Evolutionary conservation across 2,113 vertebrate species (phyloP), one percentile per base, ranked within the genome.

Genomic region (Pseudopodoces humilis): DNA sequence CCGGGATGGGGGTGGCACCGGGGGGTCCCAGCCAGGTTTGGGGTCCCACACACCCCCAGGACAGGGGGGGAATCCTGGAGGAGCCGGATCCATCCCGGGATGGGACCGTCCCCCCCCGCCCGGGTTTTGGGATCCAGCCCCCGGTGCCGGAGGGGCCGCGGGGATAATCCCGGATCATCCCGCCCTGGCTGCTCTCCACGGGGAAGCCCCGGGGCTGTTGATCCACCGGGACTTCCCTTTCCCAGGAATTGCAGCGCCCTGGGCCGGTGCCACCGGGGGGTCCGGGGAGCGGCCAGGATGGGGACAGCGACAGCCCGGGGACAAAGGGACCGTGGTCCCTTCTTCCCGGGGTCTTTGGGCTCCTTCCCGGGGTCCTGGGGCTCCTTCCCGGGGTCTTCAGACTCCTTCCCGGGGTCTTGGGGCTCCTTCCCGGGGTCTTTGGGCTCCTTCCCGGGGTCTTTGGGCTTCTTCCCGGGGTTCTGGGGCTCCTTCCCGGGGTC

Each of bases 1-100:
- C 6, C 0, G 15, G 30, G 11, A 15, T 4, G 5, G 2, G 5
- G 56, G 15, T 6, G 23, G 21, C 4, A 0, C 27, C 17, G 11
- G 24, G 7, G 10, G 59, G 55, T 65, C 46, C 13, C 15, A 15
- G 8, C 7, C 75, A 6, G 13, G 10, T 17, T 33, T 41, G 50
- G 47, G 46, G 7, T 47, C 35, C 33, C 82, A 2, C 14, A 2
- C 0, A 1, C 44, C 13, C 14, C 50, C 5, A 7, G 21, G 43
- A 23, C 10, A 9, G 37, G 47, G 47, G 47, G 20, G 6, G 11
- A 62, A 62, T 24, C 10, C 50, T 3, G 37, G 23, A 49, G 5
- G 19, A 24, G 88, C 55, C 21, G 5, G 2, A 28, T 8, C 35
- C 60, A 15, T 20, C 19, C 1, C 1, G 1, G 7, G n/a, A n/a